A percentile compares a stretch with the other conserved stretches of the same genome.
Evolutionary conservation across 2,113 vertebrate species (phyloP).

Genomic region (Campylomormyrus numenius): DNA sequence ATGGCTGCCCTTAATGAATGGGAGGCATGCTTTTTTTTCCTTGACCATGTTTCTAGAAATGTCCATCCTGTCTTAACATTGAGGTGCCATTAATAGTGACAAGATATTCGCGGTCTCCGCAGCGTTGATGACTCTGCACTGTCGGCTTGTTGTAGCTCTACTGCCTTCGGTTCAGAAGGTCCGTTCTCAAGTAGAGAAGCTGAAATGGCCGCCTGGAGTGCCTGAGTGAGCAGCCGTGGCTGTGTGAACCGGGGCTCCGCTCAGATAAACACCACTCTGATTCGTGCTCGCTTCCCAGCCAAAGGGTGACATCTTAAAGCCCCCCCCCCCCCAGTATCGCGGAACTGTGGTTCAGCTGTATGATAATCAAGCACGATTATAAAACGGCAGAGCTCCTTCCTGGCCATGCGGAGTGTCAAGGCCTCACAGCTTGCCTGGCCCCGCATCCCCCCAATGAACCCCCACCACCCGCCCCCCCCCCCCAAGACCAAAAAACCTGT

Average conservation of each 20-base stretch:
- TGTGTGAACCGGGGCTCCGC: background rate
- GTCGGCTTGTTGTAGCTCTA: background rate
- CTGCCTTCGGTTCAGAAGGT: background rate
- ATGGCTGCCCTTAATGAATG: background rate
- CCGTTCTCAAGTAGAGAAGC: background rate
- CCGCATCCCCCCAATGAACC: too few relatives aligned
- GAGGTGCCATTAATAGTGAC: background rate
- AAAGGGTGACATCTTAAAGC: background rate
- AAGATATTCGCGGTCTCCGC: background rate
- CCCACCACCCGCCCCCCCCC: background rate
- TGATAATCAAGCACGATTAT: constrained; percentile 71
- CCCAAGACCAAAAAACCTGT: constrained; percentile 73
- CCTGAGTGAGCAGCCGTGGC: background rate
- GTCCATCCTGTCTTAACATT: background rate
- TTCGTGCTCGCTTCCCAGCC: constrained; percentile 30
- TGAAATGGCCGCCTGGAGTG: background rate
- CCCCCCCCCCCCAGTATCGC: constrained; percentile 41
- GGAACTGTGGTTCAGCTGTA: constrained; percentile 71
- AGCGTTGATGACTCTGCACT: background rate
- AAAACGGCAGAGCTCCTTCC: constrained; percentile 69
- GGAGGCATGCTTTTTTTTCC: background rate
- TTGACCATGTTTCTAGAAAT: background rate
- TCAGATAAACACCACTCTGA: constrained; percentile 37
- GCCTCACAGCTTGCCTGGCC: constrained; percentile 30
- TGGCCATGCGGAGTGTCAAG: constrained; percentile 42